phyloP scores from a whole-genome alignment of 2,888 invertebrate species.

The Notocelia uddmanniana region DNA sequence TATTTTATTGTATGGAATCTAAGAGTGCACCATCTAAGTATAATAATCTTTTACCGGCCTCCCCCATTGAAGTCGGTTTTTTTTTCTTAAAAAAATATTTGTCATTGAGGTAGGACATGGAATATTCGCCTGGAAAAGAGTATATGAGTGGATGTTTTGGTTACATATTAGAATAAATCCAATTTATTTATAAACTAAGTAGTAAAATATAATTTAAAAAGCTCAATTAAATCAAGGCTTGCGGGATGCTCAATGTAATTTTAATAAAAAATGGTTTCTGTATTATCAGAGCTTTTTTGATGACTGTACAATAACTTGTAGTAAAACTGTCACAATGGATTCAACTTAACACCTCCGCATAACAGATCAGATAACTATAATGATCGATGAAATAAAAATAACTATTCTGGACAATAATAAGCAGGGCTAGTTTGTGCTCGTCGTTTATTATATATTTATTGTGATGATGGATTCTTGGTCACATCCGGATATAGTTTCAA shows the following conservation, averaged over 20 bases:
- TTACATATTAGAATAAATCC: too few species aligned
- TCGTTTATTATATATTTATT: conserved; percentile 8
- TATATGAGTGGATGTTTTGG: too few species aligned
- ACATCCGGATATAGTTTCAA: background rate
- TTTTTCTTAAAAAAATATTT: too few species aligned
- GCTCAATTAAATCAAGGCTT: too few species aligned
- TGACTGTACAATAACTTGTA: conserved; percentile 65
- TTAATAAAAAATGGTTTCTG: background rate
- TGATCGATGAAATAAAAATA: conserved; percentile 69
- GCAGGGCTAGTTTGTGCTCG: background rate
- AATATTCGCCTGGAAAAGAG: too few species aligned
- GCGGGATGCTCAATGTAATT: background rate
- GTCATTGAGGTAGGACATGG: too few species aligned
- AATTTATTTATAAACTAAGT: too few species aligned
- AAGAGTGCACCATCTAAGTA: too few species aligned
- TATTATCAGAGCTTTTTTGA: conserved; percentile 51
- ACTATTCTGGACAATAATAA: conserved; percentile 4
- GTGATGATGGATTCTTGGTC: background rate
- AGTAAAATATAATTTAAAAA: background rate
- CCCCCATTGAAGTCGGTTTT: too few species aligned
- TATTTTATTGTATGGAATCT: too few species aligned
- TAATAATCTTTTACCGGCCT: too few species aligned
- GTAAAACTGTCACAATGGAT: conserved; percentile 80
- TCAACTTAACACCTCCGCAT: conserved; percentile 75
- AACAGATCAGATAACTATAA: conserved; percentile 69